Evolutionary conservation across 2,888 invertebrate genomes (phyloP), one percentile per base, ranked within the genome.

Genomic region (Meteorus cinctellus): DNA sequence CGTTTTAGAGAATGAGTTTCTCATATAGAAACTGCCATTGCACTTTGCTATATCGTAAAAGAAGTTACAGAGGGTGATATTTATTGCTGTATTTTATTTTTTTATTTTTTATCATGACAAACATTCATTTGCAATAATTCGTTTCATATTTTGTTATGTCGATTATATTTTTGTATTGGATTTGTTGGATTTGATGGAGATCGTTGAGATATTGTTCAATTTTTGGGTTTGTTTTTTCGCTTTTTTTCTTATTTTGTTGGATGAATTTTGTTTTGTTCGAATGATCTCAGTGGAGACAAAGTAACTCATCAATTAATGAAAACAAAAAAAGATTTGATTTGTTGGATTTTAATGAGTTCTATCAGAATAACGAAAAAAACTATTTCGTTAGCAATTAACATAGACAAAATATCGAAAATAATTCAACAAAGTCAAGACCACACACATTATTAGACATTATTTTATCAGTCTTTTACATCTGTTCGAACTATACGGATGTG

Each of bases 121-220:
- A 41, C 55, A 59, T 73, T 51, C 60, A 73, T 73, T 73, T 29
- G 67, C 59, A 36, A 29, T 55, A 65, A 72, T 72, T 65, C 72
- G 27, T 72, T 72, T 36, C 65, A 34, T 10, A 70, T 70, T 24
- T 70, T 70, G 36, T 41, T 24, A 41, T 19, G 12, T 41, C 0
- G 41, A 41, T 12, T 24, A 24, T 24, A 24, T 41, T 12, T 8
- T 41, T 8, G 41, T 41, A 41, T 41, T 41, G 4, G 41, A 24
- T 41, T 2, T 41, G 41, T 10, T 12, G 41, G 41, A 10, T 41
- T 5, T 12, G 41, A 2, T 41, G 41, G 0, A 41, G 41, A 12
- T 34, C 0, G 6, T 41, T 41, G 41, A 41, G 12, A 12, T 41
- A 4, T 41, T 12, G 41, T 12, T 12, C 2, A 34, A 34, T 34